phyloP scores from a whole-genome alignment of 2,797 vertebrate genomes.

The Danio albolineatus region DNA sequence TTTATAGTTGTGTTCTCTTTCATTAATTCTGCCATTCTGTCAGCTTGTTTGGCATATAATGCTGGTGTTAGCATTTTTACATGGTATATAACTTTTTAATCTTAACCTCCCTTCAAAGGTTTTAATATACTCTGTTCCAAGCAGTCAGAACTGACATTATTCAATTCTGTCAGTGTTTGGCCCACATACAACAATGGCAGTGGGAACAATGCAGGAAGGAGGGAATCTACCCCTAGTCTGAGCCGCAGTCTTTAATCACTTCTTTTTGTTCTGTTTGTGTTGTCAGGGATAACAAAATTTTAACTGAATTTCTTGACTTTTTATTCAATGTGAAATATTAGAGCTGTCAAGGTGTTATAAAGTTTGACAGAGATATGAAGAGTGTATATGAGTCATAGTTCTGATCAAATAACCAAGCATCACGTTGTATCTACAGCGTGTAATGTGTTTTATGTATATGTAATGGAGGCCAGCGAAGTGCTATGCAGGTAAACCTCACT shows the following conservation, averaged over 20 bases:
- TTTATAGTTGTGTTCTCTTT: slow-evolving; percentile 32
- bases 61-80: slow-evolving; percentile 11
- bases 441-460: too few species aligned
- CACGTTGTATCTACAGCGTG: too few species aligned
- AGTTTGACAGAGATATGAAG: slow-evolving; percentile 32
- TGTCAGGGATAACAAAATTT: slow-evolving; percentile 23
- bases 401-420: neutral
- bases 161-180: slow-evolving; percentile 18
- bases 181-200: slow-evolving; percentile 23
- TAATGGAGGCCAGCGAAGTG: too few species aligned
- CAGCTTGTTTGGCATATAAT: slow-evolving; percentile 18
- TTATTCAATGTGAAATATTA: slow-evolving; percentile 37
- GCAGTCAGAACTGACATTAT: slow-evolving; percentile 18
- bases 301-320: slow-evolving; percentile 11
- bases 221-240: neutral
- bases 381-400: slow-evolving; percentile 6
- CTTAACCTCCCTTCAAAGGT: slow-evolving; percentile 10
- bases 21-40: slow-evolving; percentile 29
- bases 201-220: slow-evolving; percentile 22
- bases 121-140: slow-evolving; percentile 25
- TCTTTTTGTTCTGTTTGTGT: slow-evolving; percentile 19
- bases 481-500: too few species aligned
- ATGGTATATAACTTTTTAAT: slow-evolving; percentile 22
- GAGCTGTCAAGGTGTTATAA: slow-evolving; percentile 30
- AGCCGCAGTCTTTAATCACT: slow-evolving; percentile 19